Conservation (phyloP, 2,888 invertebrate species). For the Helobdella robusta region DNA sequence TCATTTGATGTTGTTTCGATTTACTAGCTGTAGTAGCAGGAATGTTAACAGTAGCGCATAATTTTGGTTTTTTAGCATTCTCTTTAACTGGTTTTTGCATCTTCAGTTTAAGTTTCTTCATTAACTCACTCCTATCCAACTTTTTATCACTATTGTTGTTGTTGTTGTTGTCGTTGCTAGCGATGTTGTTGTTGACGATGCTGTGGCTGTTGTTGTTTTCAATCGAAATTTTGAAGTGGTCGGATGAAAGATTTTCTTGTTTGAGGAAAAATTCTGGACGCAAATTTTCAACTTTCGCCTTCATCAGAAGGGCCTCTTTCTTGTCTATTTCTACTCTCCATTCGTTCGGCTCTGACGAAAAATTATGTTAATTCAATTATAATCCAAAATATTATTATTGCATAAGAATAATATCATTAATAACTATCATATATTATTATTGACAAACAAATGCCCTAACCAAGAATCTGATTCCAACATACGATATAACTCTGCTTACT, state of each 20-base stretch:
- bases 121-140: slow-evolving; percentile 5
- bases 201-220: slow-evolving; percentile 4
- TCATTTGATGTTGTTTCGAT: neutral
- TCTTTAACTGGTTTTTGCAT: slow-evolving; percentile 14
- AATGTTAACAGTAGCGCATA: neutral
- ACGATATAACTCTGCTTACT: neutral
- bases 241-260: too few species aligned
- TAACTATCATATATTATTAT: too few species aligned
- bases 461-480: slow-evolving; percentile 18
- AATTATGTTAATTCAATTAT: too few species aligned
- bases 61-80: neutral
- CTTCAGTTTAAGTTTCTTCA: slow-evolving; percentile 20
- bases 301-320: slow-evolving; percentile 8
- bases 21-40: neutral
- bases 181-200: neutral
- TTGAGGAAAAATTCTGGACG: too few species aligned
- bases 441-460: too few species aligned
- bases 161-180: neutral
- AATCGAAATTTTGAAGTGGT: too few species aligned
- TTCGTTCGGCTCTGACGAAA: too few species aligned
- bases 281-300: too few species aligned
- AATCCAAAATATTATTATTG: too few species aligned
- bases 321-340: slow-evolving; percentile 7
- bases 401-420: too few species aligned
- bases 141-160: neutral